Conservation (phyloP, 2,797 vertebrate species). For the Pantherophis alleghaniensis region DNA sequence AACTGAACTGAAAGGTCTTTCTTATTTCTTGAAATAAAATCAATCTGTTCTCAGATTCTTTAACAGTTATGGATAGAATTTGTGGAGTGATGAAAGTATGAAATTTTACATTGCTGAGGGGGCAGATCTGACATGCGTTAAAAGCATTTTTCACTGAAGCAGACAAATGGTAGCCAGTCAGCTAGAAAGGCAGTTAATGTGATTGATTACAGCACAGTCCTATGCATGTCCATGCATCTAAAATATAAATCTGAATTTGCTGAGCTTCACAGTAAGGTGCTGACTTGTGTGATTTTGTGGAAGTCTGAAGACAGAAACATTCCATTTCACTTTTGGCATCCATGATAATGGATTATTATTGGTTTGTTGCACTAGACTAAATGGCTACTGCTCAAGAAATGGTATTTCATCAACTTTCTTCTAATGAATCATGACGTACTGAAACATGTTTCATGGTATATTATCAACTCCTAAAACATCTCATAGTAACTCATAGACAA, state of each 20-base stretch:
- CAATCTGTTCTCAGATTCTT: conserved; percentile 17
- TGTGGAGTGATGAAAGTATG: conserved; percentile 22
- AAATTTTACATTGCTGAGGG: conserved; percentile 26
- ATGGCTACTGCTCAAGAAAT: background rate
- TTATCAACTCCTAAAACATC: background rate
- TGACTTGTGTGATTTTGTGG: background rate
- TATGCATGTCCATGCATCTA: background rate
- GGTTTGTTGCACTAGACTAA: background rate
- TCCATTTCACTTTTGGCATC: background rate
- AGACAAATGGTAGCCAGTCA: background rate
- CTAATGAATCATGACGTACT: background rate
- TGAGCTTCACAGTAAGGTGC: background rate
- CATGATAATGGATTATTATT: background rate
- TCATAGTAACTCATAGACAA: background rate
- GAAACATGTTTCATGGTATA: background rate
- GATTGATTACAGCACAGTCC: background rate
- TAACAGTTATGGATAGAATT: conserved; percentile 41
- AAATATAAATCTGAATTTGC: background rate
- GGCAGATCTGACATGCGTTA: conserved; percentile 27
- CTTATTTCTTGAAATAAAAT: conserved; percentile 3
- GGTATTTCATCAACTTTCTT: background rate
- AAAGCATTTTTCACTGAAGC: background rate
- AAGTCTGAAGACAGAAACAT: background rate
- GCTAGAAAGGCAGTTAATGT: conserved; percentile 10
- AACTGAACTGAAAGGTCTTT: conserved; percentile 5